These are phyloP conservation scores for Dicyrtomina minuta DNA, from an alignment of 2,888 invertebrate genomes.

Conservation along the genomic window DNA sequence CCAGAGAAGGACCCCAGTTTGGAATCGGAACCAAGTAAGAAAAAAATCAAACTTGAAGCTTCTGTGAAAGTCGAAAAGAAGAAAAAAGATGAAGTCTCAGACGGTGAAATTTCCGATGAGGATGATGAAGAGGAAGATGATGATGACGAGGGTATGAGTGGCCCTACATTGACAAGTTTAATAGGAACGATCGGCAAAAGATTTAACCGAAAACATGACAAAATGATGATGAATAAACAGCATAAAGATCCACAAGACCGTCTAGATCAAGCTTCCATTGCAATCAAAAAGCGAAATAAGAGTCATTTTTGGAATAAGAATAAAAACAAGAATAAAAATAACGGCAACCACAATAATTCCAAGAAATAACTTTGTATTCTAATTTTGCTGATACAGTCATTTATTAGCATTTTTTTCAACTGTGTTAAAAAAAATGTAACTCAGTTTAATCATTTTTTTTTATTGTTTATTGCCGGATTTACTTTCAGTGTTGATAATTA, in stretches of 20 bases:
- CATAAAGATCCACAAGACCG: slow-evolving; percentile 24
- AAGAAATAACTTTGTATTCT: too few species aligned
- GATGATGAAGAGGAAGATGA: slow-evolving; percentile 3
- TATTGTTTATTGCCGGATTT: too few species aligned
- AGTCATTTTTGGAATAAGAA: slow-evolving; percentile 2
- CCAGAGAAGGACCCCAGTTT: not conserved
- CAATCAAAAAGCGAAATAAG: not conserved
- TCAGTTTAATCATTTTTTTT: too few species aligned
- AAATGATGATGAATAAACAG: slow-evolving; percentile 5
- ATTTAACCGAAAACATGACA: slow-evolving; percentile 4
- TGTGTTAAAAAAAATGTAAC: too few species aligned
- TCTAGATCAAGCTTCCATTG: not conserved
- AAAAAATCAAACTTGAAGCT: not conserved
- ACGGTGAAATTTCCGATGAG: not conserved
- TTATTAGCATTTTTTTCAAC: too few species aligned
- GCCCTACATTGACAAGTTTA: slow-evolving; percentile 15
- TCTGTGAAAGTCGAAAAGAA: not conserved
- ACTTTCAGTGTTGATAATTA: too few species aligned
- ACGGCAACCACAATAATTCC: too few species aligned
- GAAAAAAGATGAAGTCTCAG: not conserved
- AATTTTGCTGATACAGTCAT: too few species aligned
- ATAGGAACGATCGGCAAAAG: slow-evolving; percentile 18
- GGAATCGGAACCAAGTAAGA: not conserved
- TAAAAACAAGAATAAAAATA: not conserved
- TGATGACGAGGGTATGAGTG: not conserved